Percentiles rank a stretch among this genome's conserved stretches.
Conservation (phyloP, 2,888 invertebrate species). For the Drosophila rubida region DNA sequence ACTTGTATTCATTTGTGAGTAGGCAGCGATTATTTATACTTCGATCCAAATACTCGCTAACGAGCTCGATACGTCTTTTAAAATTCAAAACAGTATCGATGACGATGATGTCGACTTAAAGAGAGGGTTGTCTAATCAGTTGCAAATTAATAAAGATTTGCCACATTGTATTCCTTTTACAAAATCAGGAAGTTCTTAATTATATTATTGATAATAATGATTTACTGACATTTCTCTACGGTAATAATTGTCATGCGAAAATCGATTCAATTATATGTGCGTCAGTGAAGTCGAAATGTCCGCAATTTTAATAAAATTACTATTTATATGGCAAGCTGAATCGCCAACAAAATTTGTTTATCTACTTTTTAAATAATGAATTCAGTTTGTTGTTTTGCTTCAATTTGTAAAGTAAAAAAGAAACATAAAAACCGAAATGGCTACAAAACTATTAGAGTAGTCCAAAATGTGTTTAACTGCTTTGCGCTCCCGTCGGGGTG, state of each 20-base stretch:
- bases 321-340: background rate
- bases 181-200: background rate
- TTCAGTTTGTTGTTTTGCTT: background rate
- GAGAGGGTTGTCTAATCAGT: constrained; percentile 47
- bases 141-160: background rate
- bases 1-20: background rate
- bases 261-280: background rate
- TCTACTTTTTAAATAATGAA: background rate
- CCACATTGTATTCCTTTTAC: background rate
- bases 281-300: background rate
- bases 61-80: no score
- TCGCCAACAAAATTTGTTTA: background rate
- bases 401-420: background rate
- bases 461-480: constrained; percentile 15
- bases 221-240: background rate
- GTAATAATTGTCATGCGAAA: background rate
- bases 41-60: constrained; percentile 42
- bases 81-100: no score
- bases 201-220: background rate
- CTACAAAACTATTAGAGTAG: constrained; percentile 30
- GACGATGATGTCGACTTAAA: background rate
- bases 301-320: background rate
- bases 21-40: constrained; percentile 5
- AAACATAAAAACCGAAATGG: constrained; percentile 6
- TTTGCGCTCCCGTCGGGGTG: background rate